Conservation (phyloP, 2,797 vertebrate genomes). For the Sphaeramia orbicularis region DNA sequence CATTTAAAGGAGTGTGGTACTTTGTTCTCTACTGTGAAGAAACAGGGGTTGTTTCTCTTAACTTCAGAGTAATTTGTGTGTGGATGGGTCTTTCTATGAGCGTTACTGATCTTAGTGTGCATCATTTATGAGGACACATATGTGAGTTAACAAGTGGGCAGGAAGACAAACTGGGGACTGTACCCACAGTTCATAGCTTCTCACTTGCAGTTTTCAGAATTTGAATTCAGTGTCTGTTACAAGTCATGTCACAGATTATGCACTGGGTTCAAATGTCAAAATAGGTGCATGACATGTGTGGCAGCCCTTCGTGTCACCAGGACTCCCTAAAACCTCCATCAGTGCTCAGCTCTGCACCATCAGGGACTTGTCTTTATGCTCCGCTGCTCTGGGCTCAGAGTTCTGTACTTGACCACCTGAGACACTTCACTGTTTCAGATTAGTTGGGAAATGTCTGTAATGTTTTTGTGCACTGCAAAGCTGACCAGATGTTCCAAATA, state of each 20-base stretch:
- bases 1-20: not conserved
- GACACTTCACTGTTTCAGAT: slow-evolving; percentile 26
- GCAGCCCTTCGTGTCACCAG: slow-evolving; percentile 22
- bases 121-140: slow-evolving; percentile 15
- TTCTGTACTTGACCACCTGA: slow-evolving; percentile 39
- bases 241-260: not conserved
- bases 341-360: slow-evolving; percentile 41
- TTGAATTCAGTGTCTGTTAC: not conserved
- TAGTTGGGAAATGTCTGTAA: slow-evolving; percentile 34
- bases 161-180: not conserved
- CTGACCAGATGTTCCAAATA: not conserved
- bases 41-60: not conserved
- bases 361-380: slow-evolving; percentile 42
- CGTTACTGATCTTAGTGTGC: not conserved
- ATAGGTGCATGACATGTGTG: slow-evolving; percentile 12
- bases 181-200: not conserved
- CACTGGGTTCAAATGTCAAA: not conserved
- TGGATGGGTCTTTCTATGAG: not conserved
- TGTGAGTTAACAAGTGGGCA: slow-evolving; percentile 35
- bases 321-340: slow-evolving; percentile 50
- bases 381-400: slow-evolving; percentile 18
- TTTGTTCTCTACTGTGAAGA: slow-evolving; percentile 31
- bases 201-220: not conserved
- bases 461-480: not conserved
- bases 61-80: slow-evolving; percentile 15